A percentile compares a stretch with the other conserved stretches of the same genome.
These are phyloP conservation scores for Gallirallus australis DNA, from an alignment of 2,797 vertebrate species.

Conservation along the genomic window DNA sequence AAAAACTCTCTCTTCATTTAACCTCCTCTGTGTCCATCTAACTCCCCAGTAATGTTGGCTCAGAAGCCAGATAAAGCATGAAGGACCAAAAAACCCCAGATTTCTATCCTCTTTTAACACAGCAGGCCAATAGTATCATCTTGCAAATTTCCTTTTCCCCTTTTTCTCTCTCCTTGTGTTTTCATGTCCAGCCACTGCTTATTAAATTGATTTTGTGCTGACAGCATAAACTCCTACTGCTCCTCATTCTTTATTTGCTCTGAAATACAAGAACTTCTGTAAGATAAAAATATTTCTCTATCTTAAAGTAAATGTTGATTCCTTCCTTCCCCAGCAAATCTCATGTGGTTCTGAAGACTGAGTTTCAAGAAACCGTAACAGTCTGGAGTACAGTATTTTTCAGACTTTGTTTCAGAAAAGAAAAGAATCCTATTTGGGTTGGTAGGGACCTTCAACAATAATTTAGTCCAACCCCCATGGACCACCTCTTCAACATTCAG, in stretches of 20 bases:
- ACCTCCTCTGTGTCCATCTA: background rate
- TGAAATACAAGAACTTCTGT: background rate
- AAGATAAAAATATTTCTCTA: background rate
- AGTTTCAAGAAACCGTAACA: background rate
- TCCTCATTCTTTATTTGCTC: background rate
- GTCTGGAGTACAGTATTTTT: background rate
- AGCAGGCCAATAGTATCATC: background rate
- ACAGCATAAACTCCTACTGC: background rate
- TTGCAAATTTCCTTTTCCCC: background rate
- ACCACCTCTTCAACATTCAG: background rate
- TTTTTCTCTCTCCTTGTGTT: background rate
- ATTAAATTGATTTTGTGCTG: background rate
- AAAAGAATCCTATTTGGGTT: background rate
- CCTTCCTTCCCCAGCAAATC: background rate
- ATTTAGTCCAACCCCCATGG: fast-evolving
- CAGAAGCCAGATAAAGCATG: background rate
- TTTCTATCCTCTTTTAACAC: background rate
- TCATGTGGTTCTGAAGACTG: background rate
- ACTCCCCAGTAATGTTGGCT: background rate
- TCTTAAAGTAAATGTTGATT: background rate
- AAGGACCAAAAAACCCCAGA: background rate
- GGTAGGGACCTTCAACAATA: background rate
- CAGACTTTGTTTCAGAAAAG: background rate
- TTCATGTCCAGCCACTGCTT: background rate
- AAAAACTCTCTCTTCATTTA: background rate